These are phyloP conservation scores for Labia minor DNA, from an alignment of 2,888 invertebrate genomes.

Conservation along the genomic window DNA sequence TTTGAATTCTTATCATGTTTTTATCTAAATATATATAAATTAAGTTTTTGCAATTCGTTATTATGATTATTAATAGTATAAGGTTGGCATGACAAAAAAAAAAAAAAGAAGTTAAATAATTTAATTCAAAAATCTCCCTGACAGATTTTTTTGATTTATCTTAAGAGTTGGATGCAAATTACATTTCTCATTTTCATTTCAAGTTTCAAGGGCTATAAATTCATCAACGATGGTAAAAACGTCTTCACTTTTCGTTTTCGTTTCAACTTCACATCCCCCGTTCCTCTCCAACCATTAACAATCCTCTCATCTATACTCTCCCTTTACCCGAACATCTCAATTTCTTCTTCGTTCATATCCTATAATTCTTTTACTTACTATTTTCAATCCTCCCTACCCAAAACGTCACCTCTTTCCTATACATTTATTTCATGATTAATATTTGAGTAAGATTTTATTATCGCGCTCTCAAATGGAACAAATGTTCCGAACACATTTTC, in stretches of 20 bases:
- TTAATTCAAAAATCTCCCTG: not conserved
- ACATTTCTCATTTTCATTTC: constrained; percentile 13
- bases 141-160: constrained; percentile 3
- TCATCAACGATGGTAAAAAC: constrained; percentile 13
- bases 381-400: too few relatives aligned
- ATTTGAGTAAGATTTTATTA: constrained; percentile 3
- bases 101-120: not conserved
- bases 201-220: not conserved
- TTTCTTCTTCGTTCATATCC: too few relatives aligned
- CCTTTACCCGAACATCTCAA: too few relatives aligned
- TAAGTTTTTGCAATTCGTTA: too few relatives aligned
- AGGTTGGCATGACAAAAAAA: too few relatives aligned
- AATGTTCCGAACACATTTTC: not conserved
- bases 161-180: constrained; percentile 13
- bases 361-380: too few relatives aligned
- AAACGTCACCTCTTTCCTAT: not conserved
- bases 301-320: not conserved
- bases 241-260: not conserved
- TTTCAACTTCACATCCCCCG: not conserved
- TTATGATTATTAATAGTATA: too few relatives aligned
- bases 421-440: constrained; percentile 13
- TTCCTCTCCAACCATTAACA: not conserved
- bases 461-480: not conserved
- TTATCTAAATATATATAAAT: too few relatives aligned
- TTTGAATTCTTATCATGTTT: too few relatives aligned